These are phyloP conservation scores for Macaca fascicularis DNA, from an alignment of 2,113 vertebrate genomes.

Conservation along the genomic window T2T-MFA8v1.1 NC_088389.1:123201001-123201500, in stretches of 20 bases:
- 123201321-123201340: background rate
- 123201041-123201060: no score
- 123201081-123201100: no score
- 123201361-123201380: background rate
- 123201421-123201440: background rate
- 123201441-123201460: background rate
- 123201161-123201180: background rate
- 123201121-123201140: accelerated
- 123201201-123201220: no score
- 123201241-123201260: background rate
- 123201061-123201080: no score
- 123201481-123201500: no score
- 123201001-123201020: background rate
- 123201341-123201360: background rate
- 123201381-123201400: background rate
- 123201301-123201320: background rate
- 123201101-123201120: background rate
- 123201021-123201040: background rate
- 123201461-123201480: background rate
- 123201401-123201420: background rate
- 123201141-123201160: background rate
- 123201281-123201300: background rate
- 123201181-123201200: background rate
- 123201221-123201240: background rate
- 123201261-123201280: background rate